Evolutionary conservation across 2,888 invertebrate genomes (phyloP).

Genomic region (Galerucella pusilla): DNA sequence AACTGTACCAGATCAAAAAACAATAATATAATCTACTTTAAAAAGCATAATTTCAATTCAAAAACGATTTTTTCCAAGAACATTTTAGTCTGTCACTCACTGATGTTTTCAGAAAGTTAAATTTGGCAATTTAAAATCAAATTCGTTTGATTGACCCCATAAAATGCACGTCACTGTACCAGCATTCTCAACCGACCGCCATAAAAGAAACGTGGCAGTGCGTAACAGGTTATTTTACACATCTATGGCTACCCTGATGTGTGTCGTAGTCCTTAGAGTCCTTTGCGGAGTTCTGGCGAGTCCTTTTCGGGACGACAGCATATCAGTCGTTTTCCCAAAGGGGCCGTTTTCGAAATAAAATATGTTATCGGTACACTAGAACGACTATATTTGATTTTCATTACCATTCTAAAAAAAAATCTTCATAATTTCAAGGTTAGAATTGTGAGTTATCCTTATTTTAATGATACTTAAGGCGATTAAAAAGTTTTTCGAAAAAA

Average conservation of each 20-base stretch:
- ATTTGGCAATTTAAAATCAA: background rate
- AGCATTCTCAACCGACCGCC: conserved; percentile 41
- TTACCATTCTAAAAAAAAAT: conserved; percentile 6
- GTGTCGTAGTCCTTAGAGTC: conserved; percentile 58
- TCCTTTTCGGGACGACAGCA: conserved; percentile 51
- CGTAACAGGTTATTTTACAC: conserved; percentile 66
- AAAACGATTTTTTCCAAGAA: too few relatives aligned
- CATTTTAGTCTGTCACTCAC: too few relatives aligned
- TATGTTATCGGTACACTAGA: conserved; percentile 53
- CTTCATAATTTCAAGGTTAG: background rate
- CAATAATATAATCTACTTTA: too few relatives aligned
- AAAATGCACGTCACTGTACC: conserved; percentile 15
- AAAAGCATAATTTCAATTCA: too few relatives aligned
- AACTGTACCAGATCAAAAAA: too few relatives aligned
- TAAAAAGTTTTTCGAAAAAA: background rate
- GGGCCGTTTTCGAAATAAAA: conserved; percentile 59
- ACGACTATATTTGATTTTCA: conserved; percentile 53
- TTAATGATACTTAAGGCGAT: background rate
- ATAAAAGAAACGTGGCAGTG: conserved; percentile 58
- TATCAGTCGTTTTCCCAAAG: conserved; percentile 50
- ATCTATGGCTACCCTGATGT: conserved; percentile 65
- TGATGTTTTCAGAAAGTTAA: too few relatives aligned
- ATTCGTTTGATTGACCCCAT: background rate
- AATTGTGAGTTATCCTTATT: background rate
- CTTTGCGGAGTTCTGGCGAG: conserved; percentile 47